Evolutionary conservation across 2,888 invertebrate species (phyloP).

Genomic region (Microctonus aethiopoides): DNA sequence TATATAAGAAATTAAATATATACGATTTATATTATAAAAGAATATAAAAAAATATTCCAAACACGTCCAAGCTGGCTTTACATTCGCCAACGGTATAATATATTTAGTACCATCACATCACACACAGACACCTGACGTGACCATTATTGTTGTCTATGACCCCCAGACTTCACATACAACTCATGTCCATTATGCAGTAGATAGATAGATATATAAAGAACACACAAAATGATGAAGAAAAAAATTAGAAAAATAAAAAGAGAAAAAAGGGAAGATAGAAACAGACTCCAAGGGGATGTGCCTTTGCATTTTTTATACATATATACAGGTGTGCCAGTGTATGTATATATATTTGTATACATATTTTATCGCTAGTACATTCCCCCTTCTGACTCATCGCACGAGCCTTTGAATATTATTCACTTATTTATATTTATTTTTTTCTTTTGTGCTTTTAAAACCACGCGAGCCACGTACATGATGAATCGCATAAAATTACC

Average conservation of each 20-base stretch:
- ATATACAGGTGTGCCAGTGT: neutral
- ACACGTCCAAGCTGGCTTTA: conserved; percentile 12
- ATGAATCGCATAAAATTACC: conserved; percentile 1
- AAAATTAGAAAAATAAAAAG: neutral
- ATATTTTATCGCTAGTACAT: conserved; percentile 20
- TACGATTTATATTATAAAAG: neutral
- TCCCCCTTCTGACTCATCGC: conserved; percentile 41
- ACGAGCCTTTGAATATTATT: conserved; percentile 38
- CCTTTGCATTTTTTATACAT: neutral
- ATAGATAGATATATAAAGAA: neutral
- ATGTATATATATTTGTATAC: conserved; percentile 4
- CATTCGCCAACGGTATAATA: neutral
- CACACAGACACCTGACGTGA: neutral
- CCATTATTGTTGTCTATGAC: conserved; percentile 5
- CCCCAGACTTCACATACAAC: conserved; percentile 8
- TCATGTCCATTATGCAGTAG: neutral
- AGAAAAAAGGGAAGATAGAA: neutral
- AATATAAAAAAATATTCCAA: neutral
- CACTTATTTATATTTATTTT: conserved; percentile 20
- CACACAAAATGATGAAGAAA: neutral
- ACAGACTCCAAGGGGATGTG: neutral
- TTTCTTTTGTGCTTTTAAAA: conserved; percentile 30
- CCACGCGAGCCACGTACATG: conserved; percentile 31
- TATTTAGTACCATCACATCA: neutral
- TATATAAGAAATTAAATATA: neutral